Percentiles rank a stretch among this genome's conserved stretches.
Evolutionary conservation across 2,113 vertebrate species (phyloP).

Genomic region (Pseudorasbora parva): DNA sequence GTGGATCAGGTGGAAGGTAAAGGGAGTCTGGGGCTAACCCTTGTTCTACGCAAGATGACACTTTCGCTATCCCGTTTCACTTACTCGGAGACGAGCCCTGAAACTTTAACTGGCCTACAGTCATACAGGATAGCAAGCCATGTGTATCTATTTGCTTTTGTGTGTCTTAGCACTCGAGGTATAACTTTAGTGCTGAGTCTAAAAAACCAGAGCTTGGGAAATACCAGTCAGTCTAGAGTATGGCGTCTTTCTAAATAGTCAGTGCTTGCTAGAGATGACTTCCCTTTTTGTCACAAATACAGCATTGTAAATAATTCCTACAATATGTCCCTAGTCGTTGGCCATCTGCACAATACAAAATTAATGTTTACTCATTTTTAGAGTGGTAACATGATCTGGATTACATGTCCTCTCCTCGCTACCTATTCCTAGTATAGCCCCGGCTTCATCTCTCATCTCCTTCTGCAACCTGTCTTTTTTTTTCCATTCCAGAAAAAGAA

Average conservation of each 20-base stretch:
- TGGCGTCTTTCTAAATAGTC: no score
- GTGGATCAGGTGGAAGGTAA: conserved; percentile 48
- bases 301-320: no score
- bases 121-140: conserved; percentile 28
- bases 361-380: conserved; percentile 41
- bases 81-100: conserved; percentile 32
- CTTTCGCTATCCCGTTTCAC: conserved; percentile 50
- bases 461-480: conserved; percentile 36
- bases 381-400: conserved; percentile 52
- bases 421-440: conserved; percentile 26
- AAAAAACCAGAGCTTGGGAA: background rate
- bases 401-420: conserved; percentile 43
- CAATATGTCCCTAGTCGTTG: background rate
- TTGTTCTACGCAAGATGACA: conserved; percentile 60
- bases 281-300: background rate
- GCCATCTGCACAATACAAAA: background rate
- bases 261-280: background rate
- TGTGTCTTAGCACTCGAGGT: background rate
- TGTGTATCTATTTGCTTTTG: conserved; percentile 23
- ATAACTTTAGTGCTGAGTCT: conserved; percentile 12
- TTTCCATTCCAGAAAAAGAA: conserved; percentile 48
- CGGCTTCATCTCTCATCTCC: conserved; percentile 31
- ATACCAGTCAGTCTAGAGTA: background rate
- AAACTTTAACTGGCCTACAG: conserved; percentile 51
- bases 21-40: conserved; percentile 42